phyloP scores from a whole-genome alignment of 30 jellyfish, hydroid and myxozoan species.

The Aurelia sp. region DNA sequence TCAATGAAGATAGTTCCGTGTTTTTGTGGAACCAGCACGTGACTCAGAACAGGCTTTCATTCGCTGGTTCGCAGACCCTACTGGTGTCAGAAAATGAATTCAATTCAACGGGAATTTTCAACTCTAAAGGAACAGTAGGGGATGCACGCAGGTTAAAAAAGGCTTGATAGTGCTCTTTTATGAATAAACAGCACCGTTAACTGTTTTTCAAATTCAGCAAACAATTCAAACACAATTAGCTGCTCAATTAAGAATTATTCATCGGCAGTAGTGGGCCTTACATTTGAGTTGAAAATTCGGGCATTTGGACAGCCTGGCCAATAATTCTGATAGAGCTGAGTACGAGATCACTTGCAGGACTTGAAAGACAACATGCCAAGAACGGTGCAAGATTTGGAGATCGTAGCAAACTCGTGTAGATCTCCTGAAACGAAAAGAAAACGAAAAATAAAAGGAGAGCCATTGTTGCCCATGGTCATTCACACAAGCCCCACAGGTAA shows the following conservation, averaged over 20 bases:
- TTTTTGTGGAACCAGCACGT: no score
- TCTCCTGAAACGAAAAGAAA: conserved; percentile 1
- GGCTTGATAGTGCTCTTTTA: not conserved
- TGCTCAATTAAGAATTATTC: not conserved
- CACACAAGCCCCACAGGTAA: no score
- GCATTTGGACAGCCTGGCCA: conserved; percentile 4
- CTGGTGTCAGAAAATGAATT: no score
- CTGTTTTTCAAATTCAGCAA: not conserved
- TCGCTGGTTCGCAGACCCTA: no score
- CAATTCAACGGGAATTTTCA: no score
- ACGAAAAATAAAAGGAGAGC: no score
- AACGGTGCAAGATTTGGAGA: conserved; percentile 26
- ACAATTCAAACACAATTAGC: not conserved
- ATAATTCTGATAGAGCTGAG: conserved; percentile 25
- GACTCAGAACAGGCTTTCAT: no score
- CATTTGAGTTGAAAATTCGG: conserved; percentile 20
- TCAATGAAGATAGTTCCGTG: no score
- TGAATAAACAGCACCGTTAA: not conserved
- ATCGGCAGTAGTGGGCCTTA: not conserved
- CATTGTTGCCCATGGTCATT: no score
- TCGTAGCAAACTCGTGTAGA: not conserved
- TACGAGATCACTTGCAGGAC: conserved; percentile 24
- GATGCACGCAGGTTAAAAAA: no score
- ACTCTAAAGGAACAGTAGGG: no score
- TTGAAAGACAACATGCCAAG: conserved; percentile 43